Base-by-base conservation (phyloP, 1,140 invertebrate genomes). In the Carposina sasakii region DNA sequence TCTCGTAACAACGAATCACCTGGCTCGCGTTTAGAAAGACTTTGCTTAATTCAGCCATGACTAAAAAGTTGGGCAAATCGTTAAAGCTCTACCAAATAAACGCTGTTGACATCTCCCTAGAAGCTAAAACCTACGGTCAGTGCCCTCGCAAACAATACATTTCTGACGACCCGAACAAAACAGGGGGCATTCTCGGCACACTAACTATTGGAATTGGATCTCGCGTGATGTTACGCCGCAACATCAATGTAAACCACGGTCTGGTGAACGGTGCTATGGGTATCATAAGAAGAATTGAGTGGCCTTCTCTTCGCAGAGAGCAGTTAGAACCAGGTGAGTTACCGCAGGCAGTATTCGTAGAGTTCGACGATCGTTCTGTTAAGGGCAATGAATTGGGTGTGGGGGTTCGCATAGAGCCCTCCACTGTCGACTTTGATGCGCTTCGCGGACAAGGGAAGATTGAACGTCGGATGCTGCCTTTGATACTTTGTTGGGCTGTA, bases 181-280 rank as follows among this genome's bases (percentile, higher is more conserved):
- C 47, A 1, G 53, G 43, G 17, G 53, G 53, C 24, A 17, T 63
- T 21, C 55, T 48, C 10, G 48, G 46, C 19, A 48, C 39, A 36
- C 30, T 71, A n/a, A 53, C 48, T 52, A 60, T 66, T 39, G 57
- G 57, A 24, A 44, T 57, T 6, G 57, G 56, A 30, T 53, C 63
- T 17, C 69, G 59, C 48, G 63, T 75, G 12, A 76, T 79, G 71
- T 56, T 76, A 39, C 21, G 70, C 36, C 60, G 47, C 9, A 77
- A 79, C 46, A 60, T 76, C 50, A 6, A 60, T 6, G 17, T 37
- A 60, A 73, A 54, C 17, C 15, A 20, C 5, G 71, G 71, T 37
- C 54, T 75, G 17, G 69, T 76, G 28, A 79, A 76, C 60, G 71
- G 75, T 33, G 48, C 44, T 8, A 71, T 76, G 17, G 68, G 71